These are phyloP conservation scores for Neogale vison DNA, from an alignment of 2,113 vertebrate species.

Conservation along the genomic window DNA sequence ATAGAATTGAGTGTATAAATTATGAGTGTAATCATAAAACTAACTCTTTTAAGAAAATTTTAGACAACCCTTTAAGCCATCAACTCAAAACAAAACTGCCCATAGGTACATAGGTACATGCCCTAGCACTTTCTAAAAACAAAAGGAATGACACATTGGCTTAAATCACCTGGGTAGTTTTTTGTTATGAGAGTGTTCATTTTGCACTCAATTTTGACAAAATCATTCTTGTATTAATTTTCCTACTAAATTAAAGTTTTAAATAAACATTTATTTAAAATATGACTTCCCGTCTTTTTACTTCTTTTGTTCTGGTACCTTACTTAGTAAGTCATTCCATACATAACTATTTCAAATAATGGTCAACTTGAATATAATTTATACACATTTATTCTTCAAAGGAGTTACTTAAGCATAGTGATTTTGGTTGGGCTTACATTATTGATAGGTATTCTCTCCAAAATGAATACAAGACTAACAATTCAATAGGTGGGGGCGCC, in stretches of 20 bases:
- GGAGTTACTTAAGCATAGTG: background rate
- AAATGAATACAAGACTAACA: slow-evolving; percentile 50
- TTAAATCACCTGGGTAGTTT: background rate
- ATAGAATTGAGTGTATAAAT: background rate
- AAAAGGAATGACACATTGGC: background rate
- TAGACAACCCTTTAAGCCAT: background rate
- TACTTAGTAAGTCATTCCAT: background rate
- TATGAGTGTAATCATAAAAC: background rate
- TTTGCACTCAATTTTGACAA: background rate
- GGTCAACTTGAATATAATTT: background rate
- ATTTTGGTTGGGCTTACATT: background rate
- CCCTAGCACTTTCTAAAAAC: background rate
- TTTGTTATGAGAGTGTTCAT: background rate
- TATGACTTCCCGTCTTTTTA: background rate
- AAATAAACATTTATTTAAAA: background rate
- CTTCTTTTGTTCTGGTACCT: background rate
- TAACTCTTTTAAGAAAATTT: background rate
- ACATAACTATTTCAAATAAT: background rate
- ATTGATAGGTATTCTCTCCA: background rate
- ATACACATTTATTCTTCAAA: slow-evolving; percentile 4
- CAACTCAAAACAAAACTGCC: background rate
- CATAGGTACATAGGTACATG: background rate
- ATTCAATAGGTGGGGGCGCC: background rate
- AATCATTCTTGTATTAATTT: background rate
- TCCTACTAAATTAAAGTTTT: background rate